Evolutionary conservation across 2,888 invertebrate genomes (phyloP), one percentile per base, ranked within the genome.

Genomic region (Pandemis corylana): DNA sequence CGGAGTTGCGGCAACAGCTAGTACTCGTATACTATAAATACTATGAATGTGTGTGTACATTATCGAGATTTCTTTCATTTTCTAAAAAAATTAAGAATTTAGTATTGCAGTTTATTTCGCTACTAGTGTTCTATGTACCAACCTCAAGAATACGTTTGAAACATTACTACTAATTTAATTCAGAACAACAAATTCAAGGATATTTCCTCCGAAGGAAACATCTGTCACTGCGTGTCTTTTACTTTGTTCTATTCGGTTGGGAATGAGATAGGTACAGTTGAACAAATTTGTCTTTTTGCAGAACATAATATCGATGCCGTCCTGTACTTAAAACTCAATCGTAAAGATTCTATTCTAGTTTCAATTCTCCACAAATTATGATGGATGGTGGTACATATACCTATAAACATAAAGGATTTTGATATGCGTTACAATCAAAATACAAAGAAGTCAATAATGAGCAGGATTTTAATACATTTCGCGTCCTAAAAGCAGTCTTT

Each of bases 141-240:
- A 36, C n/a, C 13, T n/a, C 28, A 41, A 51, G 7, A 15, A 42
- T 36, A 41, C 9, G 13, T 51, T 41, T 7, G n/a, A 56, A 53
- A 67, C 67, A 20, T n/a, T 49, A 53, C 53, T 53, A 56, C 9
- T 56, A 67, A 53, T 56, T 36, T 42, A 56, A 41, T 56, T 67
- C 67, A 7, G 53, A 56, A 67, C 12, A 13, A 42, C 49, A 42
- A 67, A 80, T 82, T 81, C 75, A 68, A 75, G 72, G 76, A 72
- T 77, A 77, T 75, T 79, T 79, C 69, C 78, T 80, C 75, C 77
- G 76, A 76, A 78, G 79, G 84, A 81, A 84, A 84, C 84, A 84
- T 83, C 84, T 84, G 84, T 83, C 83, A 77, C 77, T 71, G 76
- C 76, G 80, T 51, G 67, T 81, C 82, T 83, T 81, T 79, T 81